phyloP scores from a whole-genome alignment of 2,888 invertebrate species.

The Dione juno region DNA sequence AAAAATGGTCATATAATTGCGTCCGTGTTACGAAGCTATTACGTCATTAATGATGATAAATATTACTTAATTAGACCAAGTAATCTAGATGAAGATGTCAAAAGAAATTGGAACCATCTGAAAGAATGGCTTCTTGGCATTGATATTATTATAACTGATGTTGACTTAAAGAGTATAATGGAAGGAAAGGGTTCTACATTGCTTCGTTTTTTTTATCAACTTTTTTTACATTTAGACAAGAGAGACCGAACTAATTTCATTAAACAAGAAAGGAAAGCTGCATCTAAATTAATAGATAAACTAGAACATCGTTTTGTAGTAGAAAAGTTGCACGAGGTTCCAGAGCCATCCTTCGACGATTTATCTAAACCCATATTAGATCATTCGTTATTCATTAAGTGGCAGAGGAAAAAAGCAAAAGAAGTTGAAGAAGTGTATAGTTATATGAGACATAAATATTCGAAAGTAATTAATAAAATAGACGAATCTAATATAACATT shows the following conservation, averaged over 20 bases:
- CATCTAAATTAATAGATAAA: conserved; percentile 69
- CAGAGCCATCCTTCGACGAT: conserved; percentile 66
- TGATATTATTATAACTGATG: conserved; percentile 71
- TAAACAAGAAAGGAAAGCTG: conserved; percentile 73
- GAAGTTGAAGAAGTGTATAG: conserved; percentile 73
- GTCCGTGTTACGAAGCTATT: conserved; percentile 82
- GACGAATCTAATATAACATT: conserved; percentile 59
- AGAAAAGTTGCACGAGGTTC: conserved; percentile 60
- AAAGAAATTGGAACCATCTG: conserved; percentile 80
- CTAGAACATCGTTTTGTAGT: conserved; percentile 68
- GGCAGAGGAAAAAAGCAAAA: conserved; percentile 81
- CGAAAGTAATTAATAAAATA: conserved; percentile 65
- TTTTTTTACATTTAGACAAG: conserved; percentile 84
- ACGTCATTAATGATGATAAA: conserved; percentile 83
- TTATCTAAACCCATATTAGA: conserved; percentile 73
- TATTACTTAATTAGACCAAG: conserved; percentile 73
- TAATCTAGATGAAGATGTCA: conserved; percentile 66
- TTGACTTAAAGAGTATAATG: conserved; percentile 76
- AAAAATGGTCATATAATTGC: conserved; percentile 84
- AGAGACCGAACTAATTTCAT: conserved; percentile 83
- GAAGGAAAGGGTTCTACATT: conserved; percentile 78
- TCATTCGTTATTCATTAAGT: conserved; percentile 80
- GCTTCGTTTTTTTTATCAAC: conserved; percentile 84
- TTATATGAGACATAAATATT: conserved; percentile 69
- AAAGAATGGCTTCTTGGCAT: conserved; percentile 79